Conservation (phyloP, 2,888 invertebrate species). For the Tribolium freemani region DNA sequence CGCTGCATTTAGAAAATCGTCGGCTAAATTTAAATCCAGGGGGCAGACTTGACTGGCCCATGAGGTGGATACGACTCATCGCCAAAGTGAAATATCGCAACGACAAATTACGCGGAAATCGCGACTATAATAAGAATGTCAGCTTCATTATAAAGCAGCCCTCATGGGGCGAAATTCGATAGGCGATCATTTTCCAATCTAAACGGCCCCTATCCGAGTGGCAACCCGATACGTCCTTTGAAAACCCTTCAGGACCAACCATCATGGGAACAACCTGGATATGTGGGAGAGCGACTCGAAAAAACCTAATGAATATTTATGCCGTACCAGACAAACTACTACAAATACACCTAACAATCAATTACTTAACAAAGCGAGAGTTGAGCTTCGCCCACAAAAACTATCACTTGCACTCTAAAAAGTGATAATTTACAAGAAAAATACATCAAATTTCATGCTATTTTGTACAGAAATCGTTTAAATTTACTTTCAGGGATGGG, state of each 20-base stretch:
- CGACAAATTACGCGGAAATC: slow-evolving; percentile 38
- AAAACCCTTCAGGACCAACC: slow-evolving; percentile 12
- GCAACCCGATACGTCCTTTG: slow-evolving; percentile 33
- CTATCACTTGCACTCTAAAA: slow-evolving; percentile 7
- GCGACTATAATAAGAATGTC: slow-evolving; percentile 3
- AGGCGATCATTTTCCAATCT: slow-evolving; percentile 35
- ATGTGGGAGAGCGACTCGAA: slow-evolving; percentile 34
- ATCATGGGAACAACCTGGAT: slow-evolving; percentile 36
- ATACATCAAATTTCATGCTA: too few species aligned
- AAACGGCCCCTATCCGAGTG: slow-evolving; percentile 29
- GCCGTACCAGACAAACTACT: slow-evolving; percentile 38
- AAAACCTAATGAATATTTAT: slow-evolving; percentile 41
- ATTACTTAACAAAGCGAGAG: slow-evolving; percentile 20
- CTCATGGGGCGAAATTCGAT: slow-evolving; percentile 37
- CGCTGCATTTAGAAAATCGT: slow-evolving; percentile 60
- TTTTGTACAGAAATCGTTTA: too few species aligned
- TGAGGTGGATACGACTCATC: slow-evolving; percentile 42
- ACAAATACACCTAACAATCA: slow-evolving; percentile 37
- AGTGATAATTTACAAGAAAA: too few species aligned
- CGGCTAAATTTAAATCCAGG: slow-evolving; percentile 54
- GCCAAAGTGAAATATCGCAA: slow-evolving; percentile 24
- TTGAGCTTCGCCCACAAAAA: slow-evolving; percentile 1
- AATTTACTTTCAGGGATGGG: too few species aligned
- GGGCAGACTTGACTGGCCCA: slow-evolving; percentile 47
- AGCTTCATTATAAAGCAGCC: slow-evolving; percentile 16